Evolutionary conservation across 2,113 vertebrate genomes (phyloP).

Genomic region (Elephantulus edwardii): DNA sequence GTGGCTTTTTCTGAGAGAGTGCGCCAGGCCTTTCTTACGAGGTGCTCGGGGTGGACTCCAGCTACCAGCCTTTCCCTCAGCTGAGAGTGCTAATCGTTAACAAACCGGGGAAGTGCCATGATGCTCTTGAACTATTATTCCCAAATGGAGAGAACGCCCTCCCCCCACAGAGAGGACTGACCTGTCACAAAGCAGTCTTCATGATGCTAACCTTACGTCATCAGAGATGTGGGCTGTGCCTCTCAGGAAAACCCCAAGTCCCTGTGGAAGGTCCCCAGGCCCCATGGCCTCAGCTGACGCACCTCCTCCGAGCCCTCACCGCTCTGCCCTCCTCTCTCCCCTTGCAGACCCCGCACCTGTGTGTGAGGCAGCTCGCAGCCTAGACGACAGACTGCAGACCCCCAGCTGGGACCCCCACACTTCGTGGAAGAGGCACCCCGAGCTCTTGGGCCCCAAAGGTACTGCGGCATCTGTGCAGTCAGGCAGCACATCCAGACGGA

Average conservation of each 20-base stretch:
- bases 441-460: constrained; percentile 89
- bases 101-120: too few species aligned
- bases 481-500: background rate
- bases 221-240: background rate
- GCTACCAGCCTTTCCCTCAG: too few species aligned
- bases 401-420: constrained; percentile 88
- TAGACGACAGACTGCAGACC: constrained; percentile 91
- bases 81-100: too few species aligned
- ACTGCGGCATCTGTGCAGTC: background rate
- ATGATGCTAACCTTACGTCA: fast-evolving
- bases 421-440: constrained; percentile 90
- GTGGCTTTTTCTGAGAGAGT: too few species aligned
- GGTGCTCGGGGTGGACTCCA: too few species aligned
- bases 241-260: background rate
- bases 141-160: background rate
- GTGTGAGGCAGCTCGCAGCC: constrained; percentile 90
- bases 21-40: too few species aligned
- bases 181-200: background rate
- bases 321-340: background rate
- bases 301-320: too few species aligned
- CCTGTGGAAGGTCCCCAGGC: background rate
- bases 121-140: too few species aligned
- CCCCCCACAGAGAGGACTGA: background rate
- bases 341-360: constrained; percentile 89
- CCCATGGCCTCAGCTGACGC: background rate